A percentile compares a stretch with the other conserved stretches of the same genome.
Conservation (phyloP, 2,797 vertebrate species). For the Notolepis coatsorum region DNA sequence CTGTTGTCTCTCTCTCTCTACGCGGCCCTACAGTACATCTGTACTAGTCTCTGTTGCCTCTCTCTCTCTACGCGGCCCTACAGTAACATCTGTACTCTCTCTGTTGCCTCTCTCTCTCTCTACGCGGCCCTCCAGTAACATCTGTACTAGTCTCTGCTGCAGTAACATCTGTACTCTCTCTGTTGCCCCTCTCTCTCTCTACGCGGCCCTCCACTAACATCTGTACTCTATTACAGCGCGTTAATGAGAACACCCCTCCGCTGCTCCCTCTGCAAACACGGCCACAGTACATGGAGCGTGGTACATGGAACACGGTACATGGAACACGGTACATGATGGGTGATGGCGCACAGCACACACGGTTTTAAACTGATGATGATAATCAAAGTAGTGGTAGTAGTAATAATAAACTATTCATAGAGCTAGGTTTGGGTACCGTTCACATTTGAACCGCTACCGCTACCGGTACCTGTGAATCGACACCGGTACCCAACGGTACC, state of each 20-base stretch:
- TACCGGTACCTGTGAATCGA: too few relatives aligned
- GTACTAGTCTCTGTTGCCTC: background rate
- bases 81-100: slow-evolving; percentile 39
- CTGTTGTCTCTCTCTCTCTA: slow-evolving; percentile 9
- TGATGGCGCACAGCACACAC: too few relatives aligned
- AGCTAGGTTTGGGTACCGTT: too few relatives aligned
- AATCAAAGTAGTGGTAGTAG: too few relatives aligned
- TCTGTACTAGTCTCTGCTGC: slow-evolving; percentile 2
- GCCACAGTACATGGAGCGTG: too few relatives aligned
- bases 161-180: slow-evolving; percentile 23
- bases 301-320: too few relatives aligned
- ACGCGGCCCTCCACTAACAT: slow-evolving; percentile 23
- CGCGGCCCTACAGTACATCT: slow-evolving; percentile 26
- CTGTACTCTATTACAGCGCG: slow-evolving; percentile 34
- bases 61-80: background rate
- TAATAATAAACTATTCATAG: too few relatives aligned
- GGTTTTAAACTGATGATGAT: too few relatives aligned
- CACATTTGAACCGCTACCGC: too few relatives aligned
- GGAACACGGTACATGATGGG: too few relatives aligned
- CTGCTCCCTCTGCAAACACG: too few relatives aligned
- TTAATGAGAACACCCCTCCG: slow-evolving; percentile 32
- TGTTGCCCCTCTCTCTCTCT: background rate
- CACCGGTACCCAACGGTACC: too few relatives aligned
- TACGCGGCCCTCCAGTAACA: background rate
- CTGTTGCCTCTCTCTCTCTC: background rate